These are phyloP conservation scores for Apomyelois bistriatella DNA, from an alignment of 2,888 invertebrate species.

Conservation along the genomic window DNA sequence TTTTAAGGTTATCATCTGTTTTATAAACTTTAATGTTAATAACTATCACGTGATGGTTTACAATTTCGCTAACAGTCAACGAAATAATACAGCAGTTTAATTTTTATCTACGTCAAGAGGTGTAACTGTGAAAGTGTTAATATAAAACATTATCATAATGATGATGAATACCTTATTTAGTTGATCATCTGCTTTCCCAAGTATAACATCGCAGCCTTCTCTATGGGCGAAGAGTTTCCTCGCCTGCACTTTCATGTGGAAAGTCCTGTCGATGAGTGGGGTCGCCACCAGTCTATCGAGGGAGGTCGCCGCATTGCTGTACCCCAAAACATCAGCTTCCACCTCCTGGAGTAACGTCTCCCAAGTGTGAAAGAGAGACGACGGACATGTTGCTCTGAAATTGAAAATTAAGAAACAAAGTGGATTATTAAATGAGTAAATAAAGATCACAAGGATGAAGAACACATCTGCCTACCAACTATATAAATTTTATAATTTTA, in stretches of 20 bases:
- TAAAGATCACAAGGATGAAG: no score
- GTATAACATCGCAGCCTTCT: conserved; percentile 93
- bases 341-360: conserved; percentile 94
- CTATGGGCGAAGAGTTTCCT: conserved; percentile 94
- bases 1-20: no score
- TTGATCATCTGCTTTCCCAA: conserved; percentile 86
- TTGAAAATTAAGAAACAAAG: conserved; percentile 19
- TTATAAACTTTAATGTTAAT: no score
- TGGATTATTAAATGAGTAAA: no score
- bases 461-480: no score
- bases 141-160: no score
- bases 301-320: conserved; percentile 90
- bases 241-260: conserved; percentile 94
- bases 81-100: no score
- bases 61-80: no score
- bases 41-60: no score
- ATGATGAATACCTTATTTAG: conserved; percentile 61
- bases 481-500: no score
- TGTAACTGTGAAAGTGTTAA: no score
- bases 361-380: conserved; percentile 92
- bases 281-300: conserved; percentile 88
- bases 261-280: conserved; percentile 91
- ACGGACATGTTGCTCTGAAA: conserved; percentile 86
- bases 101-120: no score
- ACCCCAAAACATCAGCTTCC: conserved; percentile 92